A percentile compares a stretch with the other conserved stretches of the same genome.
Conservation (phyloP, 2,113 vertebrate genomes). For the Salvelinus sp. region DNA sequence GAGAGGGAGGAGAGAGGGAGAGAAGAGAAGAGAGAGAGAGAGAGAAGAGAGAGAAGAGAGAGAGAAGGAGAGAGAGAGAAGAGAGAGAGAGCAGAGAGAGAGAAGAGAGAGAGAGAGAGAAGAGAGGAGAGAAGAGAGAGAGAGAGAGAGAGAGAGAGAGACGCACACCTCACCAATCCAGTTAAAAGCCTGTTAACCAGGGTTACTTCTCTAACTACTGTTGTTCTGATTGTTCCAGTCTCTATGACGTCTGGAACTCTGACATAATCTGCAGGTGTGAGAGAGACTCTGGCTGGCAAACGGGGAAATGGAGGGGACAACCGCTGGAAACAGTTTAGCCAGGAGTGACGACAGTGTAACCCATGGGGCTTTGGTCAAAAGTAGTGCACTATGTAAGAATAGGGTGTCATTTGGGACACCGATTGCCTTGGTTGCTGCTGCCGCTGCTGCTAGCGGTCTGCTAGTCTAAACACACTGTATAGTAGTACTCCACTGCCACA, state of each 20-base stretch:
- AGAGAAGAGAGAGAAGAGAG: too few relatives aligned
- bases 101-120: not conserved
- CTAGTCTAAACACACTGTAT: not conserved
- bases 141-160: not conserved
- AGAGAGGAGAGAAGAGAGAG: not conserved
- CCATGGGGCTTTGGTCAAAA: not conserved
- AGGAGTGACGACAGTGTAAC: not conserved
- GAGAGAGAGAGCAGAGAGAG: not conserved
- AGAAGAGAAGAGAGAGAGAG: too few relatives aligned
- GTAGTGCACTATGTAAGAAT: constrained; percentile 1
- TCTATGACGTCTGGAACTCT: not conserved
- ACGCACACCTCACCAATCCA: not conserved
- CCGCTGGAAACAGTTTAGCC: constrained; percentile 16
- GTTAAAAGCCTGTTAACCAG: too few relatives aligned
- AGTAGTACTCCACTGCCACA: constrained; percentile 9
- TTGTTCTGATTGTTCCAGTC: too few relatives aligned
- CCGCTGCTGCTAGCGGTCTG: too few relatives aligned
- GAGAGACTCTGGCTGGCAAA: constrained; percentile 5
- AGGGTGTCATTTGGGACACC: not conserved
- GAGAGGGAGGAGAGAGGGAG: too few relatives aligned
- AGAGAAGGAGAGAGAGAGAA: not conserved
- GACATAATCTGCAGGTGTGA: constrained; percentile 42
- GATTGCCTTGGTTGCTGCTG: too few relatives aligned
- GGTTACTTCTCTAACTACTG: too few relatives aligned
- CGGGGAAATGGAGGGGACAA: too few relatives aligned